These are phyloP conservation scores for Darevskia nairensis DNA, from an alignment of 2,797 vertebrate genomes.

Conservation along the genomic window DNA sequence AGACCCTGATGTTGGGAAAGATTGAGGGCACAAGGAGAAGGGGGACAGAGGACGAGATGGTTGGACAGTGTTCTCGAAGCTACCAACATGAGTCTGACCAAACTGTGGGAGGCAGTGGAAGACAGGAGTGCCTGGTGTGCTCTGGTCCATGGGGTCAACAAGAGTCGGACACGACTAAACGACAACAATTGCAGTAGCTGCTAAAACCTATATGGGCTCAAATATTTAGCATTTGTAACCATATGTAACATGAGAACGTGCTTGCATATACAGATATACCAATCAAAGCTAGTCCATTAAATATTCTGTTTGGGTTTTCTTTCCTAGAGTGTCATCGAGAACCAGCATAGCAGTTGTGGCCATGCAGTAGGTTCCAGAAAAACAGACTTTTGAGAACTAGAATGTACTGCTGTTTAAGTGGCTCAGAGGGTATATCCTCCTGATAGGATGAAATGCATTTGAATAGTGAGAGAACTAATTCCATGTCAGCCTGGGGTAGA, in stretches of 20 bases:
- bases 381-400: neutral
- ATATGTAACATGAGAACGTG: neutral
- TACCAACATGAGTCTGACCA: no score
- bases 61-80: no score
- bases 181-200: no score
- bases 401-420: slow-evolving; percentile 18
- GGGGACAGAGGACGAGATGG: no score
- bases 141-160: no score
- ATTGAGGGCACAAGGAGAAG: no score
- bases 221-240: neutral
- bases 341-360: neutral
- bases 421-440: neutral
- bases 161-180: no score
- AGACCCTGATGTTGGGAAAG: no score
- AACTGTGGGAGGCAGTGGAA: no score
- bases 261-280: neutral
- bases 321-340: neutral
- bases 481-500: slow-evolving; percentile 22
- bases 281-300: neutral
- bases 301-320: neutral
- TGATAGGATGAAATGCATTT: slow-evolving; percentile 19
- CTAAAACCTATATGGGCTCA: neutral
- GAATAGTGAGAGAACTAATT: slow-evolving; percentile 23
- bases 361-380: neutral
- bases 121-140: no score